Evolutionary conservation across 1,140 invertebrate species (phyloP).

Genomic region (Zaprionus nigranus): DNA sequence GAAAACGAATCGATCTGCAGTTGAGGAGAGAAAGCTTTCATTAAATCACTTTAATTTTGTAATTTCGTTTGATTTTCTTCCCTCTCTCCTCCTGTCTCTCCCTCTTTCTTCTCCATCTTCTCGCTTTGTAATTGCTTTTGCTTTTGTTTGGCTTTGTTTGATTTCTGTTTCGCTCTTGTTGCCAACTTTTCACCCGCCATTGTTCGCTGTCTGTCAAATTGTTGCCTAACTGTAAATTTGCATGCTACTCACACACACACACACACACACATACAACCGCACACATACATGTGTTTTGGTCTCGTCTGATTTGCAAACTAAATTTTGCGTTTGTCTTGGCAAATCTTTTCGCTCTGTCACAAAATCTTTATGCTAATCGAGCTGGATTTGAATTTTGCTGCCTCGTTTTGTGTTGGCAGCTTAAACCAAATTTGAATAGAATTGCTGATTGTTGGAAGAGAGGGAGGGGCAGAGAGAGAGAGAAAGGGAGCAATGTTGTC

Average conservation of each 20-base stretch:
- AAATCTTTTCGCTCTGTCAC: constrained; percentile 13
- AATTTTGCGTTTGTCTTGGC: constrained; percentile 57
- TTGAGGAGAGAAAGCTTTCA: constrained; percentile 41
- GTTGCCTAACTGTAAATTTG: constrained; percentile 62
- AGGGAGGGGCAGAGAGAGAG: neutral
- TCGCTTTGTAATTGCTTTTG: constrained; percentile 73
- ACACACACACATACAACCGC: constrained; percentile 17
- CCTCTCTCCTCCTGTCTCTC: constrained; percentile 6
- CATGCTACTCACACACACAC: constrained; percentile 38
- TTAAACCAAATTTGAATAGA: constrained; percentile 17
- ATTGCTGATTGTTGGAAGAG: neutral
- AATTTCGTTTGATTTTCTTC: constrained; percentile 78
- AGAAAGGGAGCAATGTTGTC: neutral
- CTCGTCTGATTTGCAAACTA: constrained; percentile 72
- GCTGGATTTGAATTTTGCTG: constrained; percentile 38
- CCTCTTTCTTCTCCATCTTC: constrained; percentile 1
- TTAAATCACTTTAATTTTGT: constrained; percentile 80
- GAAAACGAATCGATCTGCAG: constrained; percentile 32
- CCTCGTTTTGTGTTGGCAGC: constrained; percentile 6
- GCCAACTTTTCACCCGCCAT: constrained; percentile 61
- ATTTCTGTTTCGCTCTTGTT: constrained; percentile 56
- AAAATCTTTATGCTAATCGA: constrained; percentile 64
- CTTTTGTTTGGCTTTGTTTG: constrained; percentile 73
- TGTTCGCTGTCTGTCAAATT: constrained; percentile 68
- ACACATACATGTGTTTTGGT: constrained; percentile 26